A percentile compares a stretch with the other conserved stretches of the same genome.
phyloP scores from a whole-genome alignment of 2,113 vertebrate genomes.

The Cichladusa arquata region DNA sequence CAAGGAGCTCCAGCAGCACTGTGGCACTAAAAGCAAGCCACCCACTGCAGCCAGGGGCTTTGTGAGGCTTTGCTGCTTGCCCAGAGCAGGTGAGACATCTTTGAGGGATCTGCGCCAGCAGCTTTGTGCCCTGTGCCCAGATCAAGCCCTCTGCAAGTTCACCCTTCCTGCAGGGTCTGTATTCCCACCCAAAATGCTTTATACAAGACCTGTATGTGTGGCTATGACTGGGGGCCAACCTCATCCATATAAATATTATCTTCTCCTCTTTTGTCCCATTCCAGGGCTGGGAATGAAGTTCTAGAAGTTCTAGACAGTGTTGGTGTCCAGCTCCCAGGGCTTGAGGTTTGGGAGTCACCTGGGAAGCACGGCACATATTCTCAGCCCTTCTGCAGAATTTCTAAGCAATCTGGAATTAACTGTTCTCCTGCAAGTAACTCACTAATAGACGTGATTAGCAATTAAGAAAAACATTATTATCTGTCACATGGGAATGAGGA shows the following conservation, averaged over 20 bases:
- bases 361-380: background rate
- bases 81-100: background rate
- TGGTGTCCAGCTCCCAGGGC: background rate
- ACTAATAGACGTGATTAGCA: slow-evolving; percentile 58
- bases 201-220: background rate
- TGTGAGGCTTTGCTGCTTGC: background rate
- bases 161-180: background rate
- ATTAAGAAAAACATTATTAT: slow-evolving; percentile 66
- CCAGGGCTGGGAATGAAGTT: background rate
- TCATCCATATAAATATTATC: background rate
- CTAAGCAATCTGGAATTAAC: background rate
- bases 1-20: background rate
- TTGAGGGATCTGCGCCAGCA: background rate
- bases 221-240: background rate
- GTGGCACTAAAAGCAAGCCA: background rate
- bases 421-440: slow-evolving; percentile 47
- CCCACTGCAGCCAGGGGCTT: background rate
- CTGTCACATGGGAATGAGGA: slow-evolving; percentile 25
- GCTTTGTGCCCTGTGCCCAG: background rate
- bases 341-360: background rate
- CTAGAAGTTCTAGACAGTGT: background rate
- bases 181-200: background rate
- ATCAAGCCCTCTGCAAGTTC: background rate
- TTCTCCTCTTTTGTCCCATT: background rate
- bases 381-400: background rate